Percentiles rank a stretch among this genome's conserved stretches.
Conservation (phyloP, 2,888 invertebrate species). For the Physocephala rufipes region DNA sequence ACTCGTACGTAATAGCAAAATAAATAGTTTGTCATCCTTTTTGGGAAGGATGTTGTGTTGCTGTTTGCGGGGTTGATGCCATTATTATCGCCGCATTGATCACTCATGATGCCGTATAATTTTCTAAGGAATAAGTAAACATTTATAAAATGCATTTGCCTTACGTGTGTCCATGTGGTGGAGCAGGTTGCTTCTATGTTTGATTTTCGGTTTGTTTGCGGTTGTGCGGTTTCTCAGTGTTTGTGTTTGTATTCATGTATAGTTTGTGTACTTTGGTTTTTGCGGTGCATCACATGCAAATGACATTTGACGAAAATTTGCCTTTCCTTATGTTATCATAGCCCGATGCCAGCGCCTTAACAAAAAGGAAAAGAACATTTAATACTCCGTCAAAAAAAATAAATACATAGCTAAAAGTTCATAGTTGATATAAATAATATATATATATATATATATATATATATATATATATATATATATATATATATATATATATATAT, state of each 20-base stretch:
- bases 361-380: no score
- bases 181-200: not conserved
- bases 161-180: slow-evolving; percentile 12
- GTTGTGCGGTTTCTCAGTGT: no score
- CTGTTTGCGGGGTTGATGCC: slow-evolving; percentile 5
- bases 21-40: slow-evolving; percentile 19
- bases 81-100: slow-evolving; percentile 4
- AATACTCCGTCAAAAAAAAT: no score
- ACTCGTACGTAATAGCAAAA: not conserved
- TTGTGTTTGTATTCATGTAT: no score
- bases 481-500: no score
- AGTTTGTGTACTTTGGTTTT: not conserved
- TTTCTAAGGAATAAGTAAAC: slow-evolving; percentile 63
- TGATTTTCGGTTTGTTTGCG: not conserved
- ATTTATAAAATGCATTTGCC: slow-evolving; percentile 52
- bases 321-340: not conserved
- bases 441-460: no score
- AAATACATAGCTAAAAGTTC: no score
- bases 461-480: no score
- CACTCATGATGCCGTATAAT: slow-evolving; percentile 59
- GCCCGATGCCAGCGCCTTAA: no score
- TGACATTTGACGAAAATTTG: not conserved
- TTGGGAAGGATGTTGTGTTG: not conserved
- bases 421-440: no score
- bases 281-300: not conserved